These are phyloP conservation scores for Clitarchus hookeri DNA, from an alignment of 2,888 invertebrate species.

Conservation along the genomic window DNA sequence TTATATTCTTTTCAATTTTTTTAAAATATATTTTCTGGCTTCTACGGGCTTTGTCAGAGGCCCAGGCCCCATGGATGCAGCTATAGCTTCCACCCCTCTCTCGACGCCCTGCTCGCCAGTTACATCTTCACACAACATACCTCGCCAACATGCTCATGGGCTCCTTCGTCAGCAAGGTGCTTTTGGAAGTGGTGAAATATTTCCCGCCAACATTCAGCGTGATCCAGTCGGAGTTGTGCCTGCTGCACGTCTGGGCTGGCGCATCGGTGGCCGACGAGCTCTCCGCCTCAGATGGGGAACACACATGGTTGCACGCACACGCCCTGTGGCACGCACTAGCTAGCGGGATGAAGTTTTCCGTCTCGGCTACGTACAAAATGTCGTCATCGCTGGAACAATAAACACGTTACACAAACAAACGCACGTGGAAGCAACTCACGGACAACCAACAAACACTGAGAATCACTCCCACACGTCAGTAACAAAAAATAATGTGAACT, in stretches of 20 bases:
- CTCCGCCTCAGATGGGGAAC: neutral
- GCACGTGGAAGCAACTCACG: too few species aligned
- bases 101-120: too few species aligned
- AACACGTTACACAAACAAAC: slow-evolving; percentile 29
- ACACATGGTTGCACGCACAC: neutral
- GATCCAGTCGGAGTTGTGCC: slow-evolving; percentile 71
- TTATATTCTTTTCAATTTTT: too few species aligned
- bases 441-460: too few species aligned
- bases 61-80: too few species aligned
- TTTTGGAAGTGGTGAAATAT: slow-evolving; percentile 74
- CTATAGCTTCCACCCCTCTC: too few species aligned
- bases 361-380: slow-evolving; percentile 65
- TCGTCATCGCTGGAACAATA: slow-evolving; percentile 65
- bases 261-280: neutral
- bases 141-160: slow-evolving; percentile 89
- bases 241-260: slow-evolving; percentile 28
- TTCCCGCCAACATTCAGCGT: slow-evolving; percentile 89
- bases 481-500: too few species aligned
- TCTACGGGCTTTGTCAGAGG: too few species aligned
- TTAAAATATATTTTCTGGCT: too few species aligned
- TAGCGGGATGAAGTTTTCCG: slow-evolving; percentile 57
- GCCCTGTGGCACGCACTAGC: neutral
- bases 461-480: too few species aligned
- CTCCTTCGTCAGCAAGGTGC: slow-evolving; percentile 76
- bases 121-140: slow-evolving; percentile 44